phyloP scores from a whole-genome alignment of 2,113 vertebrate genomes.

The Sisor rabdophorus region DNA sequence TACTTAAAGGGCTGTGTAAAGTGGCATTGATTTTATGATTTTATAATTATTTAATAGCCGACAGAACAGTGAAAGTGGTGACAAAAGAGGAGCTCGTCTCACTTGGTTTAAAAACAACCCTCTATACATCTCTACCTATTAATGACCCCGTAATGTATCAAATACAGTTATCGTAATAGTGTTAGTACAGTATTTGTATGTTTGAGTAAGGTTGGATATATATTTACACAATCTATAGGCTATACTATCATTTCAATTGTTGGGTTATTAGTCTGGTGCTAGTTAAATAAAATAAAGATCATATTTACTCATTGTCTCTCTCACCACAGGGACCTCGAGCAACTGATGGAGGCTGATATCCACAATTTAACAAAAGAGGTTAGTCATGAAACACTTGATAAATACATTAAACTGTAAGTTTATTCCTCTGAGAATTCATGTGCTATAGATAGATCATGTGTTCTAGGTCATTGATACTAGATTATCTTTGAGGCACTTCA shows the following conservation, averaged over 20 bases:
- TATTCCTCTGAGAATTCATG: background rate
- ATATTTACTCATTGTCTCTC: constrained; percentile 58
- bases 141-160: no score
- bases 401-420: background rate
- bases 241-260: background rate
- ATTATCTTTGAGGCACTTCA: background rate
- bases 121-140: no score
- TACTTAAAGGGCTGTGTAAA: no score
- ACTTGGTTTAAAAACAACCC: no score
- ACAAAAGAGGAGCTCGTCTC: no score
- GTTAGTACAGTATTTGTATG: no score
- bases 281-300: constrained; percentile 25
- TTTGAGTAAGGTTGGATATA: background rate
- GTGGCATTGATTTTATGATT: no score
- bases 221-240: background rate
- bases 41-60: no score
- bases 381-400: constrained; percentile 12
- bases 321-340: constrained; percentile 62
- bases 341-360: constrained; percentile 62
- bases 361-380: constrained; percentile 28
- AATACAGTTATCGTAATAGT: no score
- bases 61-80: no score
- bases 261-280: background rate
- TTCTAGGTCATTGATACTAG: constrained; percentile 20
- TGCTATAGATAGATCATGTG: background rate